These are phyloP conservation scores for Nebria ingens DNA, from an alignment of 1,140 invertebrate species.

Conservation along the genomic window DNA sequence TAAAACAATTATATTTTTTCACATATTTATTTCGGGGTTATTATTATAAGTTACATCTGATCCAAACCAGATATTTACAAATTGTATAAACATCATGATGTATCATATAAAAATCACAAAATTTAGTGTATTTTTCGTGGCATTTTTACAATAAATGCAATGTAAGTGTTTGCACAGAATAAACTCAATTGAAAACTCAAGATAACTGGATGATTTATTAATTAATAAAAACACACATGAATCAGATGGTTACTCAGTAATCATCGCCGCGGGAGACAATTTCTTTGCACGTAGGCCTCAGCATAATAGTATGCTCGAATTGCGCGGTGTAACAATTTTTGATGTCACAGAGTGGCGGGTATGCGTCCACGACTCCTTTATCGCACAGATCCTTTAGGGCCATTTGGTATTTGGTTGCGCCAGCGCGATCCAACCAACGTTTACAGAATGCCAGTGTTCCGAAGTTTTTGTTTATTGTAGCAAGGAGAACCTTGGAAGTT, in stretches of 20 bases:
- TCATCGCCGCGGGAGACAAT: conserved; percentile 92
- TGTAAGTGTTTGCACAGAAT: neutral
- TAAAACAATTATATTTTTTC: no score
- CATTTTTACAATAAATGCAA: neutral
- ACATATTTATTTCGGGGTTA: neutral
- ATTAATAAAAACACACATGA: no score
- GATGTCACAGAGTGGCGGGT: conserved; percentile 95
- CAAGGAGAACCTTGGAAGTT: conserved; percentile 86
- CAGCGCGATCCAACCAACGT: conserved; percentile 94
- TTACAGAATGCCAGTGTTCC: conserved; percentile 97
- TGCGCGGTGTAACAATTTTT: conserved; percentile 99
- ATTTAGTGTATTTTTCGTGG: no score
- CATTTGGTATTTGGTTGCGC: conserved; percentile 96
- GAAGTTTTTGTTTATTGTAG: conserved; percentile 96
- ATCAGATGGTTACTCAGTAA: no score
- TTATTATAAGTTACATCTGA: neutral
- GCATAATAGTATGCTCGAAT: conserved; percentile 96
- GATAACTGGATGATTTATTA: no score
- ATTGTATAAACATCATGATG: neutral
- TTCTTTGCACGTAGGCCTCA: conserved; percentile 98
- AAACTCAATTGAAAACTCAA: no score
- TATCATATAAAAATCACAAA: neutral
- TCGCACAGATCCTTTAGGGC: conserved; percentile 97
- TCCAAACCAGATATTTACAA: neutral
- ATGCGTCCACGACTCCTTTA: conserved; percentile 89